phyloP scores from a whole-genome alignment of 2,888 invertebrate species.

The Drosophila ezoana region DNA sequence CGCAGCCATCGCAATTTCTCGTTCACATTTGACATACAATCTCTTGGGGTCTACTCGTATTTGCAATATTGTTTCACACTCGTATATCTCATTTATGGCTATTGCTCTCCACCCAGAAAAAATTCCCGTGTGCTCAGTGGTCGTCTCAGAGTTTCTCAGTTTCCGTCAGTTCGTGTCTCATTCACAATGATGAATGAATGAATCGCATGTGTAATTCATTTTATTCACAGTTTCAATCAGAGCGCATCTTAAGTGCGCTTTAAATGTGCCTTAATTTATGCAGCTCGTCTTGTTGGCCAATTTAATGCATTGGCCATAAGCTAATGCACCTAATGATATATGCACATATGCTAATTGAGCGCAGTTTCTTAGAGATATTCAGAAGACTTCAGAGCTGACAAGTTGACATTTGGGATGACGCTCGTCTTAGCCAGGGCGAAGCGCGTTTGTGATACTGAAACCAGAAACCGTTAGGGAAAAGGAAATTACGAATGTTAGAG shows the following conservation, averaged over 20 bases:
- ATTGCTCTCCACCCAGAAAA: conserved; percentile 22
- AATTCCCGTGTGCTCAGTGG: conserved; percentile 65
- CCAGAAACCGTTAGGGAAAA: no score
- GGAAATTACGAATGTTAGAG: no score
- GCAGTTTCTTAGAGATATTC: conserved; percentile 57
- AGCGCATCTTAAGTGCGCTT: conserved; percentile 57
- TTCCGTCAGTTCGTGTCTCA: conserved; percentile 28
- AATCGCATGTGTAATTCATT: conserved; percentile 53
- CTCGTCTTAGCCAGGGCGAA: conserved; percentile 1
- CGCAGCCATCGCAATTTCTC: neutral
- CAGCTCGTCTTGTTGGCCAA: conserved; percentile 42
- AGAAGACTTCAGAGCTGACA: conserved; percentile 39
- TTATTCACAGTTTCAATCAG: conserved; percentile 39
- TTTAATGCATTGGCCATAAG: conserved; percentile 29
- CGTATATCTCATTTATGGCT: conserved; percentile 23
- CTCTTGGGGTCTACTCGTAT: conserved; percentile 16
- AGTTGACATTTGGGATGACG: conserved; percentile 10
- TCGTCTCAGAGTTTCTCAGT: conserved; percentile 4
- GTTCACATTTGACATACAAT: conserved; percentile 80
- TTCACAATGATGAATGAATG: conserved; percentile 65
- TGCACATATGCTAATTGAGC: conserved; percentile 60
- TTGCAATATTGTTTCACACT: conserved; percentile 54
- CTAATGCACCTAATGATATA: conserved; percentile 9
- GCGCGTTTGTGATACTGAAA: no score
- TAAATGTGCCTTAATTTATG: conserved; percentile 66